These are phyloP conservation scores for Apocheima hispidaria DNA, from an alignment of 2,888 invertebrate genomes.

Conservation along the genomic window DNA sequence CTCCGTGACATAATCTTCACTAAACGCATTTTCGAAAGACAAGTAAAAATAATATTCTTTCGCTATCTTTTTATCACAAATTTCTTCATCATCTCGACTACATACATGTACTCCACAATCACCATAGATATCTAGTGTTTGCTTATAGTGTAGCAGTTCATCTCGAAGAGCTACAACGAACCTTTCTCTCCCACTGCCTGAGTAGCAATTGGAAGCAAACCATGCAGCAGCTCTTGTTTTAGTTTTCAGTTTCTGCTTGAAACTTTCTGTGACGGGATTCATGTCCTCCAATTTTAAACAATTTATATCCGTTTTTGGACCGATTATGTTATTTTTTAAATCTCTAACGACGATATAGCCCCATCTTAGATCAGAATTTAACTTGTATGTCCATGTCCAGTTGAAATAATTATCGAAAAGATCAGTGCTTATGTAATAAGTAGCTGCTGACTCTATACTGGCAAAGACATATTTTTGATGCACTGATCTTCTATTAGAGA, in stretches of 20 bases:
- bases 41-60: constrained; percentile 65
- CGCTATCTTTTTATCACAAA: constrained; percentile 57
- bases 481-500: constrained; percentile 52
- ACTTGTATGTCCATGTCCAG: constrained; percentile 70
- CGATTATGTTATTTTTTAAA: constrained; percentile 54
- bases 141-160: constrained; percentile 40
- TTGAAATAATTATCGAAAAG: constrained; percentile 64
- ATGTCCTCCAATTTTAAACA: constrained; percentile 63
- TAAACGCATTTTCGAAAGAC: constrained; percentile 69
- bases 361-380: constrained; percentile 65
- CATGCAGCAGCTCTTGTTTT: constrained; percentile 56
- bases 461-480: constrained; percentile 68
- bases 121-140: constrained; percentile 49
- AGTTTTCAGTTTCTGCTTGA: constrained; percentile 51
- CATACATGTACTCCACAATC: constrained; percentile 47
- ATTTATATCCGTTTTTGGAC: constrained; percentile 64
- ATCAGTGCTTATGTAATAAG: constrained; percentile 57
- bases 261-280: constrained; percentile 54
- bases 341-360: constrained; percentile 67
- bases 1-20: constrained; percentile 68
- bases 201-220: constrained; percentile 57
- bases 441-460: constrained; percentile 63
- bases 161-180: constrained; percentile 34
- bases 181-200: constrained; percentile 43
- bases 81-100: constrained; percentile 44